Base-by-base conservation (phyloP, 1,140 invertebrate genomes). In the Spodoptera litura region DNA sequence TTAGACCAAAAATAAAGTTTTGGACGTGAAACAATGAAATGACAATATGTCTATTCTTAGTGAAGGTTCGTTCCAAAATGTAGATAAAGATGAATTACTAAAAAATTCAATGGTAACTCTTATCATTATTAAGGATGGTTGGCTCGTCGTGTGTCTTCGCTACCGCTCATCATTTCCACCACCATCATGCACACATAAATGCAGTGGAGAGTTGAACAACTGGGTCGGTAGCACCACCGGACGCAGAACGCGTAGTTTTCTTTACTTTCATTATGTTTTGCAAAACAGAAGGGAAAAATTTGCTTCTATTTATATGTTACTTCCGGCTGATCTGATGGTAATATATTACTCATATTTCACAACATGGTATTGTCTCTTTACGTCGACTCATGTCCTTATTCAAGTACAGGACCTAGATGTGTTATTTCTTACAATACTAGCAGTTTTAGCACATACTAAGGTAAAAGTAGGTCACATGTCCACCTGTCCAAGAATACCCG, bases 181-280 rank as follows among this genome's bases (percentile, higher is more conserved):
- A 71, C 64, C 52, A 75, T 70, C 31, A n/a, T 83, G 74, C 81
- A 85, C 83, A 79, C 80, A 77, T 56, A 73, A 78, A 80, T 80
- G 81, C 79, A 82, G 85, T 87, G 81, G 85, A 88, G 85, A 88
- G 85, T 78, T 87, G 87, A 85, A 76, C 84, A 88, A 83, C 83
- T 88, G 82, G 87, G 87, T 83, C 84, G 80, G 25, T 59, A 44
- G 68, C 73, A 81, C 84, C 12, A n/a, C 27, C 64, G 77, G 77
- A 78, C 59, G 59, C 59, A 53, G 20, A 75, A 53, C 51, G 66
- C 66, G 64, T 4, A 49, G 71, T 75, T 75, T 75, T 61, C 73
- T 75, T 75, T 62, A 75, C 73, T 75, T 75, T 75, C 73, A 64
- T 75, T 78, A 78, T 61, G 38, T 75, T 61, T 59, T 12, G 68